Conservation (phyloP, 1,140 invertebrate genomes). For the Magallana gigas region DNA sequence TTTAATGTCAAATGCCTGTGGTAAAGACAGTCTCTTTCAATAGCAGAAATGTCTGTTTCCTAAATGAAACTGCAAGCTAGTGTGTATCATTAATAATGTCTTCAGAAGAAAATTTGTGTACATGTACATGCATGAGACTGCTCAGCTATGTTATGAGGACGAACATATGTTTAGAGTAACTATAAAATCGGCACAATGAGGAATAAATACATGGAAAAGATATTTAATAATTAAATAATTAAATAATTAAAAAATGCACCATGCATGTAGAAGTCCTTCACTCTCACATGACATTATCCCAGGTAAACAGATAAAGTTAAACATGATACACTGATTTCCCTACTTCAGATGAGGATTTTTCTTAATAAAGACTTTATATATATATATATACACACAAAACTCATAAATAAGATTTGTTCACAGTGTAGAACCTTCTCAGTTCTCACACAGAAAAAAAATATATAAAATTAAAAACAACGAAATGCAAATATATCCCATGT, state of each 20-base stretch:
- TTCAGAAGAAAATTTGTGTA: not conserved
- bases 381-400: not conserved
- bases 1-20: no score
- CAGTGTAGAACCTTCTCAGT: conserved; percentile 22
- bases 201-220: not conserved
- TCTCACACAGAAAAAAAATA: conserved; percentile 2
- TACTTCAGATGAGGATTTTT: not conserved
- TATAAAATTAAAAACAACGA: not conserved
- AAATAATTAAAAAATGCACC: not conserved
- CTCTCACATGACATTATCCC: conserved; percentile 27
- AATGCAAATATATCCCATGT: not conserved
- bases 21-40: no score
- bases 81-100: no score
- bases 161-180: no score
- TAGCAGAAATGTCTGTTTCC: no score
- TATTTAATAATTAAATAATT: not conserved
- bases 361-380: not conserved
- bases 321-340: not conserved
- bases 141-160: no score
- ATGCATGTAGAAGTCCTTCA: conserved; percentile 23
- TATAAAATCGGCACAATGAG: not conserved
- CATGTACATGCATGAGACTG: conserved; percentile 24
- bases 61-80: no score
- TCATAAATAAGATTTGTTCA: conserved; percentile 20
- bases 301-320: not conserved